These are phyloP conservation scores for Trypoxylus dichotomus DNA, from an alignment of 1,140 invertebrate genomes.

Conservation along the genomic window DNA sequence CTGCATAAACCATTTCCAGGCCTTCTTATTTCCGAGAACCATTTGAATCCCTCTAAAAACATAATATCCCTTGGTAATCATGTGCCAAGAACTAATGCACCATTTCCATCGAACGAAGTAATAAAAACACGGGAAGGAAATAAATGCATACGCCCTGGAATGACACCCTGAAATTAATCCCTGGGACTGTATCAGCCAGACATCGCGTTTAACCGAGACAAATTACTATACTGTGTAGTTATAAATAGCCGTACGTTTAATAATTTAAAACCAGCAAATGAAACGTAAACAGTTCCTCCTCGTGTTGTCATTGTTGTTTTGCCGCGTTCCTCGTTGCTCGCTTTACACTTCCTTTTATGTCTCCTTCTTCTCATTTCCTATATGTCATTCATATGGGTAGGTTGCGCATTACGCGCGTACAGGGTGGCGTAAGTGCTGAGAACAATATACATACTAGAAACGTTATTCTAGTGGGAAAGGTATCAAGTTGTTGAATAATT, in stretches of 20 bases:
- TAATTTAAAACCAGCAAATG: neutral
- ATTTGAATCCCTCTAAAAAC: neutral
- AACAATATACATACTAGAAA: too few species aligned
- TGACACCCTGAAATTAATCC: constrained; percentile 13
- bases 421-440: too few species aligned
- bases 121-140: neutral
- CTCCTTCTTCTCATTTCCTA: neutral
- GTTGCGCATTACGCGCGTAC: too few species aligned
- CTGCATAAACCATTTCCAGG: too few species aligned
- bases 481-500: neutral
- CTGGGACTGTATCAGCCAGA: constrained; percentile 1
- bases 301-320: neutral
- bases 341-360: neutral
- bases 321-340: neutral
- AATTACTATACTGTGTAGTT: constrained; percentile 13
- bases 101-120: neutral
- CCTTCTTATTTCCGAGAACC: neutral
- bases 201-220: neutral
- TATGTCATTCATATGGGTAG: neutral
- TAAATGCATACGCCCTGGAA: neutral
- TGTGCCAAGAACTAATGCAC: neutral
- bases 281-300: constrained; percentile 10
- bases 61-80: neutral
- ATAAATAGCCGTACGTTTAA: neutral
- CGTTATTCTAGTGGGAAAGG: too few species aligned